These are phyloP conservation scores for Mormoops blainvillei DNA, from an alignment of 2,113 vertebrate genomes.

Conservation along the genomic window DNA sequence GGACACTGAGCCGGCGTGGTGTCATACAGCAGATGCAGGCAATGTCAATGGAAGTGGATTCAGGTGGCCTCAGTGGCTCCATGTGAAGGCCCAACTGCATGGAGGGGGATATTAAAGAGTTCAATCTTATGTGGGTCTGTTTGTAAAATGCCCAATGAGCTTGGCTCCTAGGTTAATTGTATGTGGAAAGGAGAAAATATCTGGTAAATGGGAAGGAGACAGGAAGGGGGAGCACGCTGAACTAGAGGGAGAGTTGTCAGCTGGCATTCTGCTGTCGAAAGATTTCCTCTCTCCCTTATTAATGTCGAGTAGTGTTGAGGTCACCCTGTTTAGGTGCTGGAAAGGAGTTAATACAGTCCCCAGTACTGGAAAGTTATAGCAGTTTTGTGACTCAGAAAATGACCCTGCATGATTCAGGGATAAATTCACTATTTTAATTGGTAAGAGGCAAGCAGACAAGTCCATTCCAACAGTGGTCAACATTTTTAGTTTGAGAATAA, in stretches of 20 bases:
- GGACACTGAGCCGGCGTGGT: background rate
- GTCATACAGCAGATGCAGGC: background rate
- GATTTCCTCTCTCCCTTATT: background rate
- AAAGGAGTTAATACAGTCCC: slow-evolving; percentile 14
- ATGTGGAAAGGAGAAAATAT: background rate
- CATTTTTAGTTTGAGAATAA: background rate
- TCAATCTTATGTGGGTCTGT: background rate
- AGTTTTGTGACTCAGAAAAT: background rate
- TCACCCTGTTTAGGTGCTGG: background rate
- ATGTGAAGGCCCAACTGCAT: background rate
- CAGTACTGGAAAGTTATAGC: background rate
- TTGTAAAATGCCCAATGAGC: background rate
- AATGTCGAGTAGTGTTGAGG: slow-evolving; percentile 9
- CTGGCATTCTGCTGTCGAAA: background rate
- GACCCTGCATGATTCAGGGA: background rate
- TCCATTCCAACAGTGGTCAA: background rate
- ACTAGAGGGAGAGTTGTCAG: background rate
- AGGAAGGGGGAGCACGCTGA: background rate
- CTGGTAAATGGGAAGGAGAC: background rate
- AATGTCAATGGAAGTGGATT: background rate
- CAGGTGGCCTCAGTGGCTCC: background rate
- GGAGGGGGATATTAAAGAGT: background rate
- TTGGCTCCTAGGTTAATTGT: background rate
- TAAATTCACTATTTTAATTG: slow-evolving; percentile 31
- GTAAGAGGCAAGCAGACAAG: background rate